phyloP scores from a whole-genome alignment of 2,888 invertebrate genomes.

The Archips xylosteana region DNA sequence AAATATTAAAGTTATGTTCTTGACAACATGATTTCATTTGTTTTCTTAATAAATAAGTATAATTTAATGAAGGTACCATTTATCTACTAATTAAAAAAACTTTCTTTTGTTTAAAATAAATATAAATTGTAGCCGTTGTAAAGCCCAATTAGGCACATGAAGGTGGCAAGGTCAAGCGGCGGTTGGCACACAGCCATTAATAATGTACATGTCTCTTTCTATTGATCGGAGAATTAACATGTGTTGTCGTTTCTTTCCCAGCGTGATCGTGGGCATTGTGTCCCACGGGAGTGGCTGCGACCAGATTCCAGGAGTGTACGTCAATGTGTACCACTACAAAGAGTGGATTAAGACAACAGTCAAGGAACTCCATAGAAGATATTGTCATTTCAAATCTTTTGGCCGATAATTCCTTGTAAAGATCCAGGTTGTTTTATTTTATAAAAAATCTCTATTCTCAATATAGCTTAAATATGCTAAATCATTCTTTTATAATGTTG shows the following conservation, averaged over 20 bases:
- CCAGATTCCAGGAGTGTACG: slow-evolving; percentile 52
- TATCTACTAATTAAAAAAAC: not conserved
- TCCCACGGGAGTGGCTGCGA: slow-evolving; percentile 56
- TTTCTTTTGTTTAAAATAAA: not conserved
- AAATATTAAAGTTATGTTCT: too few relatives aligned
- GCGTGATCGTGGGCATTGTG: slow-evolving; percentile 55
- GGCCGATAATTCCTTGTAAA: not conserved
- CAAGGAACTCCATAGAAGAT: slow-evolving; percentile 45
- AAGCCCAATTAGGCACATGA: not conserved
- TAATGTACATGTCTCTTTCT: slow-evolving; percentile 15
- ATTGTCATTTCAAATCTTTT: slow-evolving; percentile 51
- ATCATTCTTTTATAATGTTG: too few relatives aligned
- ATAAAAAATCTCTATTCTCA: too few relatives aligned
- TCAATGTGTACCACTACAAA: slow-evolving; percentile 51
- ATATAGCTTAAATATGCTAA: too few relatives aligned
- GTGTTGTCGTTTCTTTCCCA: slow-evolving; percentile 43
- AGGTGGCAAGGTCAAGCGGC: slow-evolving; percentile 17
- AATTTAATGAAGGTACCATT: not conserved
- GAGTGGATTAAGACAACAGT: slow-evolving; percentile 51
- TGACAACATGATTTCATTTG: too few relatives aligned
- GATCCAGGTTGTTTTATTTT: too few relatives aligned
- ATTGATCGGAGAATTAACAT: slow-evolving; percentile 17
- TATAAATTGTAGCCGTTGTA: not conserved
- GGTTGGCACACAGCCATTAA: slow-evolving; percentile 19
- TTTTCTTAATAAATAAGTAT: too few relatives aligned